phyloP scores from a whole-genome alignment of 1,140 invertebrate species.

The Sminthurides bifidus region DNA sequence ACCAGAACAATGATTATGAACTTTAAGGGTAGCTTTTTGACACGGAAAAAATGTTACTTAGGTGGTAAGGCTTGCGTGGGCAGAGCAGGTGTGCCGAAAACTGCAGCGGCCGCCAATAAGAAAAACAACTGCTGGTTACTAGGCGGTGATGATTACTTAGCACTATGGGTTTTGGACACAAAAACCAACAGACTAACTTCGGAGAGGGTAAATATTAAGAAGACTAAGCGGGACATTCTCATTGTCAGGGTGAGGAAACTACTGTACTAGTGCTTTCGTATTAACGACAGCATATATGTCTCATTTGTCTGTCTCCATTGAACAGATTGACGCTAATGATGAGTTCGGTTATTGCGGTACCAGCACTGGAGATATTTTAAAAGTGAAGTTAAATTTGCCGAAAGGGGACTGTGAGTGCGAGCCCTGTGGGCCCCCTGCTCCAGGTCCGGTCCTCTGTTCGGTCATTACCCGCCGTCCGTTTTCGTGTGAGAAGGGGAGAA shows the following conservation, averaged over 20 bases:
- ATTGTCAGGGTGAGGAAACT: slow-evolving; percentile 36
- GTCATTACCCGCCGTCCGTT: slow-evolving; percentile 8
- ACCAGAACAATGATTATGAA: background rate
- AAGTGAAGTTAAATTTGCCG: slow-evolving; percentile 37
- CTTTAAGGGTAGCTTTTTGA: background rate
- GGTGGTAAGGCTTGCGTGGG: slow-evolving; percentile 45
- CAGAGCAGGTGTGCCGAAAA: slow-evolving; percentile 50
- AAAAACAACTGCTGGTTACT: slow-evolving; percentile 40
- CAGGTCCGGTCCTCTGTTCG: slow-evolving; percentile 12
- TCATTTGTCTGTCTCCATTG: background rate
- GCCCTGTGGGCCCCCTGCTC: slow-evolving; percentile 8
- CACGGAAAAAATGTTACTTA: slow-evolving; percentile 6
- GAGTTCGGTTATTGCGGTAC: slow-evolving; percentile 70
- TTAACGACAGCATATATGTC: slow-evolving; percentile 34
- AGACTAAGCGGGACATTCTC: slow-evolving; percentile 37
- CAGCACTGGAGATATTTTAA: slow-evolving; percentile 57
- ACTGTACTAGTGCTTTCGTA: slow-evolving; percentile 44
- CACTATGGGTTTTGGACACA: slow-evolving; percentile 63
- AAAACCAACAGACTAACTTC: slow-evolving; percentile 54
- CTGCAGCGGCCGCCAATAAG: slow-evolving; percentile 46
- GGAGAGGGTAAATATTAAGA: slow-evolving; percentile 49
- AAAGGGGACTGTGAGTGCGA: slow-evolving; percentile 21
- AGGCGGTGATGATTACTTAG: slow-evolving; percentile 56
- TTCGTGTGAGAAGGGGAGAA: slow-evolving; percentile 18
- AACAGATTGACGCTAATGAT: slow-evolving; percentile 48